Base-by-base conservation (phyloP, 1,140 invertebrate species). In the Lethocerus indicus region DNA sequence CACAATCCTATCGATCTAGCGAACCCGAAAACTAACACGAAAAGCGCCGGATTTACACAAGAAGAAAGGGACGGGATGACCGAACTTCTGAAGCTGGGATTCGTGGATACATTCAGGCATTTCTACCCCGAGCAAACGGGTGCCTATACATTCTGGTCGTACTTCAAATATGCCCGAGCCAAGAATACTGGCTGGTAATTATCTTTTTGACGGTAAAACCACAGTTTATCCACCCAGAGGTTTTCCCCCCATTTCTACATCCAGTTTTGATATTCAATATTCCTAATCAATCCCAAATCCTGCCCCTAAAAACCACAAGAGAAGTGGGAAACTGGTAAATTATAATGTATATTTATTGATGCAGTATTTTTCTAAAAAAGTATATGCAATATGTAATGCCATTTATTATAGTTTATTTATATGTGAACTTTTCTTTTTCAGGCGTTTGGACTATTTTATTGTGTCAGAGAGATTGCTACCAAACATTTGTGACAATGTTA, bases 111-210 rank as follows among this genome's bases (percentile, higher is more conserved):
- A 0, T 98, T 80, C 61, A 72, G 95, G 35, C 68, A 81, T 53
- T 69, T 96, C 1, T 85, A 98, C 69, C 94, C 94, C 0, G 79
- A 95, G 7, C 70, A 75, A 58, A 79, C 70, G 13, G 80, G 71
- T 2, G 82, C 80, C 9, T 98, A 95, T 60, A 93, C 92, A 1
- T 98, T 90, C 63, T 98, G 94, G 94, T 78, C 83, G 2, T 92
- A 92, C 62, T 83, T 93, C 71, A 69, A 65, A 37, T 91, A 91
- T 63, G 70, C 84, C 20, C 71, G 94, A 50, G 67, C 72, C 2
- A 92, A 86, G 58, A 95, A 98, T 71, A 75, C 93, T 59, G 95
- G 95, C 64, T 98, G 94, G 88, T 87, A 66, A 73, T 69, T 63
- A 44, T 53, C 26, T 12, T 49, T 32, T 32, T 32, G 9, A 12